Conservation (phyloP, 1,140 invertebrate genomes). For the Thrips palmi region DNA sequence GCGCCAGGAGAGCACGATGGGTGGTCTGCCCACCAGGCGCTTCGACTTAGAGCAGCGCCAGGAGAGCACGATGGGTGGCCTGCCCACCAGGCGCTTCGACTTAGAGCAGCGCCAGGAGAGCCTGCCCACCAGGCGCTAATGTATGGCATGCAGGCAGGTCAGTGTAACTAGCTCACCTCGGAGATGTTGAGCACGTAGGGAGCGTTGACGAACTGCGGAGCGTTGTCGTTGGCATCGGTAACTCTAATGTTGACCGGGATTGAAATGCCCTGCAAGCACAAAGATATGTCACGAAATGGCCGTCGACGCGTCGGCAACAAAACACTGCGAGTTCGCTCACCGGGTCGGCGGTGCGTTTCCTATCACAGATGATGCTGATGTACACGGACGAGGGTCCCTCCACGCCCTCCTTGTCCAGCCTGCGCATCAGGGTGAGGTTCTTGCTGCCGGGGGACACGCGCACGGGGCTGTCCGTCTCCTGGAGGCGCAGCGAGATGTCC, state of each 20-base stretch:
- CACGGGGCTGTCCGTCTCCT: slow-evolving; percentile 61
- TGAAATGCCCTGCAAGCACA: slow-evolving; percentile 46
- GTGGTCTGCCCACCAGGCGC: too few relatives aligned
- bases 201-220: slow-evolving; percentile 60
- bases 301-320: neutral
- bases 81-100: too few relatives aligned
- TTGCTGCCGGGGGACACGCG: slow-evolving; percentile 54
- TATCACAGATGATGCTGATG: slow-evolving; percentile 66
- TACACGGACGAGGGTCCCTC: slow-evolving; percentile 65
- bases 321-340: slow-evolving; percentile 25
- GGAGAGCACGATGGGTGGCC: too few relatives aligned
- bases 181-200: slow-evolving; percentile 69
- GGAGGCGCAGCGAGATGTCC: slow-evolving; percentile 57
- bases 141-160: too few relatives aligned
- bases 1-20: too few relatives aligned
- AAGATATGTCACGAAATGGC: too few relatives aligned
- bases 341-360: slow-evolving; percentile 59
- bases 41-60: too few relatives aligned
- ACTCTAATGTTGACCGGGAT: slow-evolving; percentile 80
- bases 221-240: slow-evolving; percentile 85
- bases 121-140: too few relatives aligned
- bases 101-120: too few relatives aligned
- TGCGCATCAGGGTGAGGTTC: slow-evolving; percentile 55
- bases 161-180: slow-evolving; percentile 34
- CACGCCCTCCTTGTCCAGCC: slow-evolving; percentile 68